Evolutionary conservation across 1,140 invertebrate genomes (phyloP).

Genomic region (Scaptodrosophila lebanonensis): DNA sequence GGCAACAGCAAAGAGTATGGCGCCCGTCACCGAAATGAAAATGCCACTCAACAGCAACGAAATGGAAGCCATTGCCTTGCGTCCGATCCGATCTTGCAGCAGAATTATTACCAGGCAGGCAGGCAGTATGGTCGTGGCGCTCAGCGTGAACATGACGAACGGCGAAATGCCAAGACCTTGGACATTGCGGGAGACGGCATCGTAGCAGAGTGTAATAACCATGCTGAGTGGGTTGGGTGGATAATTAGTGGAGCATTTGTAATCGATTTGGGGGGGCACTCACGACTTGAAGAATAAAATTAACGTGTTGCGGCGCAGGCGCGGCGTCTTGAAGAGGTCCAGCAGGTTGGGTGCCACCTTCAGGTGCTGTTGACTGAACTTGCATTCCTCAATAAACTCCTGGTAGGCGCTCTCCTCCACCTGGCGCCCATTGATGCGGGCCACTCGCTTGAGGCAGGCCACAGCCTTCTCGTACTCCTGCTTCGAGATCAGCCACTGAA

Average conservation of each 20-base stretch:
- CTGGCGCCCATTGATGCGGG: constrained; percentile 78
- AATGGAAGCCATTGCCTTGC: constrained; percentile 80
- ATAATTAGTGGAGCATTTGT: not conserved
- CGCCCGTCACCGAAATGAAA: constrained; percentile 77
- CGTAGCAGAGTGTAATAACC: constrained; percentile 81
- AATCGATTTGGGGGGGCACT: constrained; percentile 37
- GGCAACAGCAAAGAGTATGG: constrained; percentile 57
- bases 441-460: constrained; percentile 79
- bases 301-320: constrained; percentile 78
- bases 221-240: constrained; percentile 76
- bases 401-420: constrained; percentile 75
- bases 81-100: constrained; percentile 80
- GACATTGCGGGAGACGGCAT: constrained; percentile 81
- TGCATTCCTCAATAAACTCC: constrained; percentile 75
- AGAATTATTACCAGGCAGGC: constrained; percentile 79
- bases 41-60: constrained; percentile 79
- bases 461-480: constrained; percentile 79
- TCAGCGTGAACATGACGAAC: constrained; percentile 80
- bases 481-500: constrained; percentile 81
- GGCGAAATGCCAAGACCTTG: constrained; percentile 80
- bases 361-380: constrained; percentile 42
- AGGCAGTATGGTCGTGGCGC: constrained; percentile 79
- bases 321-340: constrained; percentile 77
- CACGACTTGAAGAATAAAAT: constrained; percentile 81
- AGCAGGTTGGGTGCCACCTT: constrained; percentile 49